A percentile compares a stretch with the other conserved stretches of the same genome.
phyloP scores from a whole-genome alignment of 1,140 invertebrate genomes.

The Lethocerus indicus region DNA sequence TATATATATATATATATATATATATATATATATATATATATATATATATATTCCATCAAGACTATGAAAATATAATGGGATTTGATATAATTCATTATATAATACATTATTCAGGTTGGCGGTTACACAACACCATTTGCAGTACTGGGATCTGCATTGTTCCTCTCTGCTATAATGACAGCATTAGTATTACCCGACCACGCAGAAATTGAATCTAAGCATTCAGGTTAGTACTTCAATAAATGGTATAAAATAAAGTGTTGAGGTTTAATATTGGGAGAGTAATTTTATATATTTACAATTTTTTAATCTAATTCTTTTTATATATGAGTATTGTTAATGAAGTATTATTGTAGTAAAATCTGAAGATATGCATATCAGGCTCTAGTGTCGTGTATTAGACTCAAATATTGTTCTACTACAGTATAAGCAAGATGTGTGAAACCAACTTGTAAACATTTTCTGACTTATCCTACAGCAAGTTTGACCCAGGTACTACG shows the following conservation, averaged over 20 bases:
- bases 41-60: not conserved
- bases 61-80: not conserved
- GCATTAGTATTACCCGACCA: conserved; percentile 51
- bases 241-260: not conserved
- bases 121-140: conserved; percentile 78
- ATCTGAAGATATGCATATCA: not conserved
- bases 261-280: not conserved
- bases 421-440: not conserved
- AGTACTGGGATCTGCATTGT: conserved; percentile 57
- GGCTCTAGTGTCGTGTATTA: not conserved
- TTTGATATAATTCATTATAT: not conserved
- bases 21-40: not conserved
- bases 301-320: not conserved
- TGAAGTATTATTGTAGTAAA: not conserved
- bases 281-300: conserved; percentile 29
- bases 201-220: conserved; percentile 32
- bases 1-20: conserved; percentile 5
- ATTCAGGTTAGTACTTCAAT: conserved; percentile 32
- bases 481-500: conserved; percentile 41
- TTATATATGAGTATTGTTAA: not conserved
- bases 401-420: not conserved
- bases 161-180: conserved; percentile 56
- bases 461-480: conserved; percentile 24
- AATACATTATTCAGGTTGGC: conserved; percentile 32
- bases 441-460: not conserved